Evolutionary conservation across 2,113 vertebrate species (phyloP).

Genomic region (Neotragus moschatus): DNA sequence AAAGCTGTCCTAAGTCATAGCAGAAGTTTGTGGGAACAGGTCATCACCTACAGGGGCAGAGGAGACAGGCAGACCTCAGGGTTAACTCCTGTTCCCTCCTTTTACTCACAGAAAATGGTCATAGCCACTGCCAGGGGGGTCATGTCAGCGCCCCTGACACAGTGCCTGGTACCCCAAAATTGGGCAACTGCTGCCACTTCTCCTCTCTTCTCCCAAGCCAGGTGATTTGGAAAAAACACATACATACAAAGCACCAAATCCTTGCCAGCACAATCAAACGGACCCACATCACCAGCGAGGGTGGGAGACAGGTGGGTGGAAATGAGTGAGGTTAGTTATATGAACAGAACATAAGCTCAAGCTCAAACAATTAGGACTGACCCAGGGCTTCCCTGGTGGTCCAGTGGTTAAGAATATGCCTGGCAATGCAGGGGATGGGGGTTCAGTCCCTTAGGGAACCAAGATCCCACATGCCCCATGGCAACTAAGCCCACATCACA

Average conservation of each 20-base stretch:
- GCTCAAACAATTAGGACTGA: not conserved
- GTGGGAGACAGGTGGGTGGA: not conserved
- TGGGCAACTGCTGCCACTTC: not conserved
- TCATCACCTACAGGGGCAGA: not conserved
- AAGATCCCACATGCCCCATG: not conserved
- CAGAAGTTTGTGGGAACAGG: not conserved
- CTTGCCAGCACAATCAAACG: not conserved
- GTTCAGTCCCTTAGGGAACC: not conserved
- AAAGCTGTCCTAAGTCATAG: not conserved
- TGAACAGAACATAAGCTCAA: not conserved
- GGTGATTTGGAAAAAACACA: not conserved
- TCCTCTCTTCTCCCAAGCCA: not conserved
- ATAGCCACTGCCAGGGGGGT: not conserved
- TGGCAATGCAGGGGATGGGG: not conserved
- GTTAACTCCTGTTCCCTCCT: not conserved
- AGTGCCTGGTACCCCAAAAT: accelerated
- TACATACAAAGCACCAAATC: not conserved
- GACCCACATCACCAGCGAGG: too few species aligned
- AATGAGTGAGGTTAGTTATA: not conserved
- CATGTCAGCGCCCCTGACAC: not conserved
- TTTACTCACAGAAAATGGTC: not conserved
- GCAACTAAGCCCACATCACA: not conserved
- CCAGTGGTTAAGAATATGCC: not conserved
- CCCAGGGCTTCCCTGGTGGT: not conserved
- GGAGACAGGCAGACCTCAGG: too few species aligned